Base-by-base conservation (phyloP, 2,113 vertebrate genomes). In the Epinephelus fuscoguttatus region DNA sequence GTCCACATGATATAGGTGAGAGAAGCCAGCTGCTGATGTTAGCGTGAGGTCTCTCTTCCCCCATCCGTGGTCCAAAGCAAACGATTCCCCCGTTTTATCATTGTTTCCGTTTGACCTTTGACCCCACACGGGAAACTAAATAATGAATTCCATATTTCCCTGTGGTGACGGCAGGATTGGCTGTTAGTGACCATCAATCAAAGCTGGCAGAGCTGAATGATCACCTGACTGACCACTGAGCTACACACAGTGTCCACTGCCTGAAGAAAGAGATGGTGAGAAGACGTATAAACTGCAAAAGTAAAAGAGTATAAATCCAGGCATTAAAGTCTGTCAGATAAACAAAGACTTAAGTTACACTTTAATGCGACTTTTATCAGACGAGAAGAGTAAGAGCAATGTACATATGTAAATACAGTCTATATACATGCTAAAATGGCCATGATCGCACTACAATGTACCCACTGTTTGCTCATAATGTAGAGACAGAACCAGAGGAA, bases 111-210 rank as follows among this genome's bases (percentile, higher is more conserved):
- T 92, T 96, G 96, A 97, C 96, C 96, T 94, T 78, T 96, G 94
- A 96, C 95, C 95, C 88, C 74, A 67, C 76, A 78, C 78, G 90
- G 92, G 93, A 92, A 89, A 93, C 95, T 95, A 89, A 96, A 95
- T 96, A 96, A 97, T 94, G 93, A 95, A 96, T 97, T 96, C 95
- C 95, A 96, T 97, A 97, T 97, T 97, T 96, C 94, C 91, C 93
- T 84, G 85, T 90, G 94, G 89, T 86, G 86, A 87, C 12, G 19
- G 91, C 84, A 85, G 89, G 93, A 94, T 93, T 93, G 92, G 86
- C 84, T 89, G 84, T 92, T 91, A 88, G 90, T 90, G 86, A 81
- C 91, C 93, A 95, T 96, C 95, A 96, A 96, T 97, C 96, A 96
- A 93, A 93, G 87, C 74, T 80, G 86, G 84, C 82, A 79, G 73